Base-by-base conservation (phyloP, 2,888 invertebrate genomes). In the Monoplex corrugatus region DNA sequence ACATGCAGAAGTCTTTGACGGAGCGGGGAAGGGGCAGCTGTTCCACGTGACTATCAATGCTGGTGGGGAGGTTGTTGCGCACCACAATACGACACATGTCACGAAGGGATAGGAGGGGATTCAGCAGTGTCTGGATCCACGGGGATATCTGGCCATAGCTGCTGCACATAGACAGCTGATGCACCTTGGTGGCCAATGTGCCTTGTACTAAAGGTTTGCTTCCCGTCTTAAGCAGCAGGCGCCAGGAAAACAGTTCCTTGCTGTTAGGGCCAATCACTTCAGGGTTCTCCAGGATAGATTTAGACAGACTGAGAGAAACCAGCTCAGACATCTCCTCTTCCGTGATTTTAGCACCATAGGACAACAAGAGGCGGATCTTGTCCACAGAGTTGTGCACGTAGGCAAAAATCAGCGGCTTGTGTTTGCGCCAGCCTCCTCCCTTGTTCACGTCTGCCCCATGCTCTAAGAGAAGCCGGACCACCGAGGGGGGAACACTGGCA, bases 371-470 rank as follows among this genome's bases (percentile, higher is more conserved):
- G 87, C 92, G 91, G 63, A 95, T 93, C 92, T 95, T 95, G 57
- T 94, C 93, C n/a, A 94, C 93, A 35, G 94, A 93, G 89, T 95
- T 95, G 89, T 94, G 94, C 57, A 94, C 95, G 91, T 94, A 95
- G 0, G 95, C 94, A 82, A 94, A 93, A 72, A 95, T 94, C 0
- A 95, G 88, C 10, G 95, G 95, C 84, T 95, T 95, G 90, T 93
- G 94, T 82, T 94, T 94, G 87, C 93, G 93, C 93, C 95, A 94
- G 2, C 94, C 94, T 0, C 94, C 94, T 6, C 94, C 94, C 89
- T 93, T 94, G 86, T 94, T 94, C 13, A 94, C 94, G 86, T 94
- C 94, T 57, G 94, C 95, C 23, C 94, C 94, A 72, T 93, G 90
- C 68, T 93, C 92, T 13, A 94, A 92, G n/a, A 94, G 91, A 45